Evolutionary conservation across 2,113 vertebrate species (phyloP), one percentile per base, ranked within the genome.

Genomic region (Cynocephalus volans): DNA sequence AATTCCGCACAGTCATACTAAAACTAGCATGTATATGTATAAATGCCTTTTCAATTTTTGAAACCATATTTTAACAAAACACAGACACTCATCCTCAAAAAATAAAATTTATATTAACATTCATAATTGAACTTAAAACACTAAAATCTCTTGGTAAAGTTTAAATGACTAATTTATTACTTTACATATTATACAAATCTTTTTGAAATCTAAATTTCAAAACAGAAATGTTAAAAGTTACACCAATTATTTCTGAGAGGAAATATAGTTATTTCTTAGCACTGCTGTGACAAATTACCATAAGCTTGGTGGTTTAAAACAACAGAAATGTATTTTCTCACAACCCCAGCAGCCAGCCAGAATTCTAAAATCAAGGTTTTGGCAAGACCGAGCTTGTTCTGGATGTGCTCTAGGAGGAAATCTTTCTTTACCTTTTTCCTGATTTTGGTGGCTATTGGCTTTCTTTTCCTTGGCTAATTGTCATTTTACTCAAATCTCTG

Each of bases 81-180:
- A 17, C 45, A 96, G 26, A 87, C 91, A 24, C 5, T 48, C 88
- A 73, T 60, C 7, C 19, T 84, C 81, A 14, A 85, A 80, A 93
- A 73, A 85, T 67, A 4, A 95, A 67, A 79, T 75, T 72, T 58
- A 52, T 80, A 58, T 62, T 65, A 62, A 77, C 56, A 31, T 1
- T 31, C 1, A 41, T 69, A 54, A 58, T 84, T 72, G 14, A 45
- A 24, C 60, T 67, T 80, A 65, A 72, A 90, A 73, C 73, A 48
- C 31, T 58, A 52, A 84, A 72, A 77, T 64, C 2, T 45, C 21
- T 84, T 50, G 56, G 23, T 24, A 67, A 85, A 60, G 1, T 50
- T 73, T 81, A 73, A 93, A 21, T 48, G 69, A 70, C 8, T 64
- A 85, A 76, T 56, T 54, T 83, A 83, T 36, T 75, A 48, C 7